Evolutionary conservation across 2,888 invertebrate species (phyloP).

Genomic region (Erannis defoliaria): DNA sequence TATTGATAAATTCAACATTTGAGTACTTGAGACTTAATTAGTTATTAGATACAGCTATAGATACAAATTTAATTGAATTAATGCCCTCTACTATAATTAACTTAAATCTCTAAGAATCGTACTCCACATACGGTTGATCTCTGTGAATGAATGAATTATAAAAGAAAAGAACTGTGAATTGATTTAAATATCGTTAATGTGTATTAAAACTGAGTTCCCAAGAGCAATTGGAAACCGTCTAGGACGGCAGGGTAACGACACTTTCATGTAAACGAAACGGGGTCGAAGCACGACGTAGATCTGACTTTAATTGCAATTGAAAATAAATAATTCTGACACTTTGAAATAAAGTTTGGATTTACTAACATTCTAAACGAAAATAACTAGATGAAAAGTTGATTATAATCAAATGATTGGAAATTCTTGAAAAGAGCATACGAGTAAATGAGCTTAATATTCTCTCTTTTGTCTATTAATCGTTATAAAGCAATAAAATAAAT

Average conservation of each 20-base stretch:
- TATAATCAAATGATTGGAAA: not conserved
- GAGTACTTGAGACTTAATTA: too few relatives aligned
- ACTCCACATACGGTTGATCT: too few relatives aligned
- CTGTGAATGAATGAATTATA: slow-evolving; percentile 1
- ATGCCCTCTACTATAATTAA: not conserved
- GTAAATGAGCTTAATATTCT: too few relatives aligned
- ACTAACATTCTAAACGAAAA: not conserved
- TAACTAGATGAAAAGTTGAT: not conserved
- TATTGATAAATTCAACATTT: too few relatives aligned
- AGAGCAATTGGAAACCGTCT: slow-evolving; percentile 13
- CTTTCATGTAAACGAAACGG: slow-evolving; percentile 7
- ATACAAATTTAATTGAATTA: too few relatives aligned
- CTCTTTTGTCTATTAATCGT: too few relatives aligned
- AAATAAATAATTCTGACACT: slow-evolving; percentile 14
- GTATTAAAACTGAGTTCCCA: slow-evolving; percentile 24
- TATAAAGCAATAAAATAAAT: too few relatives aligned
- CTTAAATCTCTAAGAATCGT: too few relatives aligned
- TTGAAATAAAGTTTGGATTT: slow-evolving; percentile 7
- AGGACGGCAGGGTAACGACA: slow-evolving; percentile 28
- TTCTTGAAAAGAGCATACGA: too few relatives aligned
- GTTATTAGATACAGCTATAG: too few relatives aligned
- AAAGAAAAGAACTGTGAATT: slow-evolving; percentile 3
- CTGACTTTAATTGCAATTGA: slow-evolving; percentile 13
- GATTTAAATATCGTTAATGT: slow-evolving; percentile 32
- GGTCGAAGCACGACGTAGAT: slow-evolving; percentile 11